A percentile compares a stretch with the other conserved stretches of the same genome.
These are phyloP conservation scores for Periophthalmodon schlosseri DNA, from an alignment of 2,113 vertebrate genomes.

Conservation along the genomic window DNA sequence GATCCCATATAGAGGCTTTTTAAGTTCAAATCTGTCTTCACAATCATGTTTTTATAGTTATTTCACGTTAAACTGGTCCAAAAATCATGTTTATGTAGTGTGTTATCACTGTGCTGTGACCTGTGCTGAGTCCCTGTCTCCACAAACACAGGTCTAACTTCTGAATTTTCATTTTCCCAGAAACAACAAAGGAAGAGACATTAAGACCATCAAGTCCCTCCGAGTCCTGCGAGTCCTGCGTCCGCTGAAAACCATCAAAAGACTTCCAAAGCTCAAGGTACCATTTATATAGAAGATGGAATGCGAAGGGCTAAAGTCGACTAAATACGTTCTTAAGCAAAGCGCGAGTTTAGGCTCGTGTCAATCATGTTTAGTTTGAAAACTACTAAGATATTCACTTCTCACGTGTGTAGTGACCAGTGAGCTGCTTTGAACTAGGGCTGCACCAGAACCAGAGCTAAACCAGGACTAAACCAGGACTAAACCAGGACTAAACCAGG, in stretches of 20 bases:
- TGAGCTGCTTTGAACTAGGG: too few relatives aligned
- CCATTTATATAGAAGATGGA: neutral
- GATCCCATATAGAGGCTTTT: conserved; percentile 12
- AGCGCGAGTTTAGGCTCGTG: too few relatives aligned
- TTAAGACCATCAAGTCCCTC: conserved; percentile 99
- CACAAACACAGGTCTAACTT: conserved; percentile 10
- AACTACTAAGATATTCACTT: too few relatives aligned
- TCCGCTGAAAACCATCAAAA: conserved; percentile 98
- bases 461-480: too few relatives aligned
- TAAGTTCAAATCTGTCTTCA: neutral
- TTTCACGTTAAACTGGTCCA: neutral
- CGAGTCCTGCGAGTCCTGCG: conserved; percentile 91
- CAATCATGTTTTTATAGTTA: neutral
- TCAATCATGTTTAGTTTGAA: too few relatives aligned
- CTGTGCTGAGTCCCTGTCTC: neutral
- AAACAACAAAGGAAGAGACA: conserved; percentile 96
- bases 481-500: too few relatives aligned
- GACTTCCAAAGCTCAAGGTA: conserved; percentile 98
- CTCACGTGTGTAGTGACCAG: too few relatives aligned
- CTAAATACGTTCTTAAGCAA: too few relatives aligned
- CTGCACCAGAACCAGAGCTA: too few relatives aligned
- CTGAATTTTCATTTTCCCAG: conserved; percentile 71
- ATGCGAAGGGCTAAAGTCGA: too few relatives aligned
- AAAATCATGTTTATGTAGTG: neutral
- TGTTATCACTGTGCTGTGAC: neutral